Conservation (phyloP, 2,888 invertebrate genomes). For the Dione juno region DNA sequence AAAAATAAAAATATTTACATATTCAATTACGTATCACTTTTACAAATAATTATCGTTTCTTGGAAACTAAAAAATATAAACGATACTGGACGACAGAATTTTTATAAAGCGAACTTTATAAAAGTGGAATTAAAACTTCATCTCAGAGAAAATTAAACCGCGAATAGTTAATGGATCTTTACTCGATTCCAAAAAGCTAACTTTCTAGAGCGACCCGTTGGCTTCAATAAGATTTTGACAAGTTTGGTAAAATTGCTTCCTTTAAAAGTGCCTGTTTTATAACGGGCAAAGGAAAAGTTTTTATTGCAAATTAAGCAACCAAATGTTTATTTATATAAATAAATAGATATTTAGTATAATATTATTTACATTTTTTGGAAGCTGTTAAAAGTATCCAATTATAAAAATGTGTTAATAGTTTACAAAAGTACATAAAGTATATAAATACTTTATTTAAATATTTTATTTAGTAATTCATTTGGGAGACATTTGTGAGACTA, state of each 20-base stretch:
- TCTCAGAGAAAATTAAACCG: constrained; percentile 72
- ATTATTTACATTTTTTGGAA: too few species aligned
- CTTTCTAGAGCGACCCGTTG: constrained; percentile 69
- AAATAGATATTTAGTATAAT: too few species aligned
- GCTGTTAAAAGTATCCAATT: too few species aligned
- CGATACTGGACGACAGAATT: neutral
- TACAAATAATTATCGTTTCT: too few species aligned
- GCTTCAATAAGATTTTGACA: constrained; percentile 50
- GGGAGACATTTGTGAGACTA: too few species aligned
- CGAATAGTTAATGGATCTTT: constrained; percentile 78
- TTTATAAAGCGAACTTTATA: constrained; percentile 52
- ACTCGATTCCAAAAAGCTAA: constrained; percentile 75
- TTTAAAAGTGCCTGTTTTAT: constrained; percentile 21
- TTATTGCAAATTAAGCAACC: neutral
- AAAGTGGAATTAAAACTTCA: constrained; percentile 73
- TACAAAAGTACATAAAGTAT: too few species aligned
- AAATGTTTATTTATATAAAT: neutral
- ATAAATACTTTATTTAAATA: too few species aligned
- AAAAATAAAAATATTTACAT: too few species aligned
- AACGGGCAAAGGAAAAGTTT: constrained; percentile 1
- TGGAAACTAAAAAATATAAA: too few species aligned
- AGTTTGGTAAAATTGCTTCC: constrained; percentile 28
- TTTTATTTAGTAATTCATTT: too few species aligned
- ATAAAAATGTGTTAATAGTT: too few species aligned
- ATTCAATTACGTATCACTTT: too few species aligned